These are phyloP conservation scores for Odocoileus hemionus DNA, from an alignment of 2,113 vertebrate genomes.

Conservation along the genomic window DNA sequence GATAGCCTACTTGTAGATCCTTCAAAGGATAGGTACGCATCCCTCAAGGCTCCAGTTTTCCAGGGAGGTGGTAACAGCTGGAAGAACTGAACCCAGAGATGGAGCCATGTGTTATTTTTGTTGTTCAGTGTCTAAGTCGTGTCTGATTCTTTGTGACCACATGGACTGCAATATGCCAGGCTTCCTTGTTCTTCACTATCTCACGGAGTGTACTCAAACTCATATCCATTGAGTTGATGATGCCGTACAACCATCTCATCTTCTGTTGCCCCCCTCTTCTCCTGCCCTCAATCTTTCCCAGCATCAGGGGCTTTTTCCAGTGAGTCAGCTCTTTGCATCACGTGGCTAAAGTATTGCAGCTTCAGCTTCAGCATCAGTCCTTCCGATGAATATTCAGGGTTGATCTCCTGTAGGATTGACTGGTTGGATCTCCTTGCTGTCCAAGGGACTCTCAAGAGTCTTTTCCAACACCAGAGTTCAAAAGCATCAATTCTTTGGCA, in stretches of 20 bases:
- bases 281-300: background rate
- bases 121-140: background rate
- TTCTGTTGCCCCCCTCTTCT: background rate
- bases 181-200: background rate
- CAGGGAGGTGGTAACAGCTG: background rate
- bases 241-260: background rate
- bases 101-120: background rate
- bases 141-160: background rate
- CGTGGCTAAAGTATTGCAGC: background rate
- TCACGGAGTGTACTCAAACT: background rate
- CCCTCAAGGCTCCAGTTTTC: background rate
- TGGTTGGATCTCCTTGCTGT: background rate
- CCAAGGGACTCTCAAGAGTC: background rate
- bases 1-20: background rate
- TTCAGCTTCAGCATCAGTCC: background rate
- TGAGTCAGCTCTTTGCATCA: background rate
- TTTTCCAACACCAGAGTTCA: background rate
- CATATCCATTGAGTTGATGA: background rate
- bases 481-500: background rate
- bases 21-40: background rate
- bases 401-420: background rate
- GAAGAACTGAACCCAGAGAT: background rate
- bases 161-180: rapidly evolving
- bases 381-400: background rate
- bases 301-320: background rate